phyloP scores from a whole-genome alignment of 2,888 invertebrate species.

The Hemithea aestivaria region DNA sequence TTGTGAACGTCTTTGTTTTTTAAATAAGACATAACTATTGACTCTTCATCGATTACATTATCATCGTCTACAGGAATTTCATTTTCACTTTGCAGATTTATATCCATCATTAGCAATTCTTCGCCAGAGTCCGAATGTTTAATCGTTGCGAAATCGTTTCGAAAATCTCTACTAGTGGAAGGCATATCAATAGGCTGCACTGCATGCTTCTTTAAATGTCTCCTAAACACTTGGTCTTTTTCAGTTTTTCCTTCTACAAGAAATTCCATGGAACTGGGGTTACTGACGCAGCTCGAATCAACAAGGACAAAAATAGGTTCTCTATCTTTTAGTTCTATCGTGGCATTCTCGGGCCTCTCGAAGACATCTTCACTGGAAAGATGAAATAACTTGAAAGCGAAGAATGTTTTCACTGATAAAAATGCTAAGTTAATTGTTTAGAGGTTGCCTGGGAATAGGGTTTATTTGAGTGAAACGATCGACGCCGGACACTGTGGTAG shows the following conservation, averaged over 20 bases:
- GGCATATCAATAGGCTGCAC: constrained; percentile 35
- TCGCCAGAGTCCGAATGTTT: constrained; percentile 38
- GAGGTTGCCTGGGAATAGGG: constrained; percentile 44
- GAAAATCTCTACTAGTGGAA: constrained; percentile 41
- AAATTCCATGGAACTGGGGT: constrained; percentile 43
- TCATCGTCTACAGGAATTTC: constrained; percentile 35
- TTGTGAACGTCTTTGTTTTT: constrained; percentile 39
- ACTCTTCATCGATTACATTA: constrained; percentile 39
- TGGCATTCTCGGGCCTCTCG: constrained; percentile 32
- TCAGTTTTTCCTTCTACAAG: constrained; percentile 32
- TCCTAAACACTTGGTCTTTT: constrained; percentile 30
- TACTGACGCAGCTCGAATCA: constrained; percentile 41
- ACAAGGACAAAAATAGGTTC: constrained; percentile 47
- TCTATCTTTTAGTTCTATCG: constrained; percentile 29
- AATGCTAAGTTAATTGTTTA: constrained; percentile 19
- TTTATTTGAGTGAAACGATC: constrained; percentile 43
- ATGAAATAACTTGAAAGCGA: constrained; percentile 43
- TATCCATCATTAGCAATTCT: constrained; percentile 46
- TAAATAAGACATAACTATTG: constrained; percentile 49
- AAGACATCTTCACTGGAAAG: constrained; percentile 52
- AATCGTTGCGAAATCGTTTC: constrained; percentile 21
- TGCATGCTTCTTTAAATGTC: constrained; percentile 29
- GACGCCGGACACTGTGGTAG: constrained; percentile 25
- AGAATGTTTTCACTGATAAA: constrained; percentile 31
- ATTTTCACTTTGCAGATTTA: constrained; percentile 50